A percentile compares a stretch with the other conserved stretches of the same genome.
Conservation (phyloP, 2,113 vertebrate genomes). For the Psophia crepitans region DNA sequence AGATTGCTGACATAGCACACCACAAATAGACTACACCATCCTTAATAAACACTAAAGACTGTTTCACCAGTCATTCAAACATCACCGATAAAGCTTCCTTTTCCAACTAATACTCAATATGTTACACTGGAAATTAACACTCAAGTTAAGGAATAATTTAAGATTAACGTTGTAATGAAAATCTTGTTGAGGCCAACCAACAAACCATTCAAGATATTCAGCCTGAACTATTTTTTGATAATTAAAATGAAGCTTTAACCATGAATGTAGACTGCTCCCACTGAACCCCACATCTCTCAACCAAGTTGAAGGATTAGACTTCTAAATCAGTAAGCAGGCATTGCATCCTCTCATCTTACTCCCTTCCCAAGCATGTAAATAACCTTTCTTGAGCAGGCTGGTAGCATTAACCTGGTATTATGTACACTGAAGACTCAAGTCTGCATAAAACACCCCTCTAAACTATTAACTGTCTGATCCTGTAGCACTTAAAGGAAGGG, state of each 20-base stretch:
- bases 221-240: neutral
- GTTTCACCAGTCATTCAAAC: neutral
- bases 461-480: neutral
- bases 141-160: neutral
- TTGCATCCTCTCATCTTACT: neutral
- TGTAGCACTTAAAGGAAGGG: neutral
- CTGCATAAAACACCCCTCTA: neutral
- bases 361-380: neutral
- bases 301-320: neutral
- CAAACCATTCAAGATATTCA: neutral
- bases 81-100: neutral
- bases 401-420: neutral
- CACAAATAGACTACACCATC: slow-evolving; percentile 21
- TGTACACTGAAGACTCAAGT: neutral
- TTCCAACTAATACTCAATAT: neutral
- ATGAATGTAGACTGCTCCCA: neutral
- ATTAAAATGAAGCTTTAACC: neutral
- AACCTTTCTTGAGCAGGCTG: neutral
- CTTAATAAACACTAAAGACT: neutral
- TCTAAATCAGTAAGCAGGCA: neutral
- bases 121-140: neutral
- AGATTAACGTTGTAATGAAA: neutral
- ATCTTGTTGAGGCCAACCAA: neutral
- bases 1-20: slow-evolving; percentile 39
- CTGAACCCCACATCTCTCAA: neutral